These are phyloP conservation scores for Plebejus anna DNA, from an alignment of 2,888 invertebrate species.

Conservation along the genomic window DNA sequence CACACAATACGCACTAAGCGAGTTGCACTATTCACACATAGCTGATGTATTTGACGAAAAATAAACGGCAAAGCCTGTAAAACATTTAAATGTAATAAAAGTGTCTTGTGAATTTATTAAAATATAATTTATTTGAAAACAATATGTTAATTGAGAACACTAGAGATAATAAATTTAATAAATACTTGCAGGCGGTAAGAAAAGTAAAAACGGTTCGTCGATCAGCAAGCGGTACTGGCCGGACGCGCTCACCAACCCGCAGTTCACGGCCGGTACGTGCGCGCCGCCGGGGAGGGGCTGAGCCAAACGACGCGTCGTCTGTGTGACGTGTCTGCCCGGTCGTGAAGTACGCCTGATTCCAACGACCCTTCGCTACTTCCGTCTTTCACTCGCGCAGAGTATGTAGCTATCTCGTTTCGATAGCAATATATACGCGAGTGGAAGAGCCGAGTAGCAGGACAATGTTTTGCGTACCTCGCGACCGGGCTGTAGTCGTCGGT, in stretches of 20 bases:
- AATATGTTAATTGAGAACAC: background rate
- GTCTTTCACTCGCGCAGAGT: no score
- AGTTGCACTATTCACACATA: no score
- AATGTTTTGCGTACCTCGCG: background rate
- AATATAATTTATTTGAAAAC: background rate
- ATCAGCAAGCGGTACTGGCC: slow-evolving; percentile 88
- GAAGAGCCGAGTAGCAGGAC: no score
- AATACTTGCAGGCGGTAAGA: slow-evolving; percentile 70
- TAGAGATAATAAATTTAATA: background rate
- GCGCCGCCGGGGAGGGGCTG: background rate
- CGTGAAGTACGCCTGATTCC: background rate
- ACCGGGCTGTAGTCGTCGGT: background rate
- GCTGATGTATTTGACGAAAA: background rate
- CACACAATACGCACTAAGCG: no score
- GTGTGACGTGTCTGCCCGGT: background rate
- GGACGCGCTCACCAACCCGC: slow-evolving; percentile 83
- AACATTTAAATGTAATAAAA: background rate
- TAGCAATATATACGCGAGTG: no score
- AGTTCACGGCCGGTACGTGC: slow-evolving; percentile 78
- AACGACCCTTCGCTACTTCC: no score
- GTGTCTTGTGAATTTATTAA: background rate
- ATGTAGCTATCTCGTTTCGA: no score
- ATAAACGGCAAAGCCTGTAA: background rate
- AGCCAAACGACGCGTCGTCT: background rate
- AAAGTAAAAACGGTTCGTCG: slow-evolving; percentile 81